Conservation (phyloP, 2,113 vertebrate genomes). For the Cebidichthys violaceus region DNA sequence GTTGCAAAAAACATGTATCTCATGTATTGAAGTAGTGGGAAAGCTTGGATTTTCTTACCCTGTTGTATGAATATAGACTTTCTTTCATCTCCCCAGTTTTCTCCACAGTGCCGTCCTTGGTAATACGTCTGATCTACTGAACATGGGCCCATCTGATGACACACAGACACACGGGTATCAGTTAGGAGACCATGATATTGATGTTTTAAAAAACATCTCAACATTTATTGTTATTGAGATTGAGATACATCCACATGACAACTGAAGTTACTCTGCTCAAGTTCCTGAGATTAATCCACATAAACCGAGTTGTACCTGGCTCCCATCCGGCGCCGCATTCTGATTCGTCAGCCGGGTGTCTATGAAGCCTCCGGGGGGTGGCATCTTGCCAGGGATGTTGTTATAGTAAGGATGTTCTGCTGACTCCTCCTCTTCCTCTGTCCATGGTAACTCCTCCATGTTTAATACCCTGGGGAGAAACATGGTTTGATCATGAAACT, state of each 20-base stretch:
- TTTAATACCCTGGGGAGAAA: constrained; percentile 88
- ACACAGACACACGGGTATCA: constrained; percentile 21
- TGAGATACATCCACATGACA: background rate
- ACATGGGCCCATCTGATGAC: constrained; percentile 80
- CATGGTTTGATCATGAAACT: background rate
- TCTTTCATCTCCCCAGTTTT: constrained; percentile 86
- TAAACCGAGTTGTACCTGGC: constrained; percentile 81
- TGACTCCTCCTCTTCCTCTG: constrained; percentile 89
- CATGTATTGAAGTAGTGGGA: background rate
- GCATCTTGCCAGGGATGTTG: constrained; percentile 93
- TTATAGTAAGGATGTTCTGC: constrained; percentile 94
- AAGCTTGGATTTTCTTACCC: constrained; percentile 78
- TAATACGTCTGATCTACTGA: constrained; percentile 93
- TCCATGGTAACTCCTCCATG: constrained; percentile 92
- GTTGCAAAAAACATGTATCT: background rate
- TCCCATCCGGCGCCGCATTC: constrained; percentile 78
- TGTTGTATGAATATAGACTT: constrained; percentile 84
- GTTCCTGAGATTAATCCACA: background rate
- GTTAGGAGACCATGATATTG: background rate
- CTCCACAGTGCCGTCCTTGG: constrained; percentile 89
- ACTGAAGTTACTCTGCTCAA: background rate
- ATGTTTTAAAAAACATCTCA: background rate
- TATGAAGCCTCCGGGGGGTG: constrained; percentile 89
- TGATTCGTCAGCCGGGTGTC: constrained; percentile 88
- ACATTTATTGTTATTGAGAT: background rate